A percentile compares a stretch with the other conserved stretches of the same genome.
Evolutionary conservation across 2,797 vertebrate species (phyloP).

Genomic region (Echeneis naucrates): DNA sequence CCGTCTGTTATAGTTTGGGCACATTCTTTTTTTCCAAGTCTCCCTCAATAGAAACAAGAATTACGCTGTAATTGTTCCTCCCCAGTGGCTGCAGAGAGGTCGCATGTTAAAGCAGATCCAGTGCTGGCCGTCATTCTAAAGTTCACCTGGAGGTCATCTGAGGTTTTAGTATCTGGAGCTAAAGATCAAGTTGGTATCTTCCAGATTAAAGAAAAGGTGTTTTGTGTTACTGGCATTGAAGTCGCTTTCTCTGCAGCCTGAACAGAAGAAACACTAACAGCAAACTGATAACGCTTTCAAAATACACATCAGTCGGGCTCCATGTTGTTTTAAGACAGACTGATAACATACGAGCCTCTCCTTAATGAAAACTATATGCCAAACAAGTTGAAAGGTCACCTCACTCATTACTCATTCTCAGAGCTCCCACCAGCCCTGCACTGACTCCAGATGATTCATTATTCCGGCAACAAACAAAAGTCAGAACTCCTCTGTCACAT

Average conservation of each 20-base stretch:
- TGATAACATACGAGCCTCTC: not conserved
- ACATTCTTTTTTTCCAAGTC: too few relatives aligned
- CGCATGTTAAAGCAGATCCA: not conserved
- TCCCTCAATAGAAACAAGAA: too few relatives aligned
- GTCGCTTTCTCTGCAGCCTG: not conserved
- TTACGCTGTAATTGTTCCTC: not conserved
- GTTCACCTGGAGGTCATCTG: not conserved
- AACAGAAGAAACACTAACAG: not conserved
- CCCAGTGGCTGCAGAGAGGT: not conserved
- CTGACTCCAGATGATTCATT: conserved; percentile 7
- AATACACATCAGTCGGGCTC: not conserved
- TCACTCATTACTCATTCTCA: not conserved
- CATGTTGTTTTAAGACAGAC: not conserved
- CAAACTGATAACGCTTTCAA: too few relatives aligned
- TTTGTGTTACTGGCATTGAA: not conserved
- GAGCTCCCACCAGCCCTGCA: conserved; percentile 16
- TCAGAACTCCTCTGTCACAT: not conserved
- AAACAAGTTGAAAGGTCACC: not conserved
- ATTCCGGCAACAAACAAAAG: not conserved
- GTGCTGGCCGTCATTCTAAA: not conserved
- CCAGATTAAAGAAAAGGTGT: not conserved
- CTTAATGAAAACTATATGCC: not conserved
- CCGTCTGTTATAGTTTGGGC: not conserved
- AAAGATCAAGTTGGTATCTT: not conserved
- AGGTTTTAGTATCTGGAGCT: not conserved